Base-by-base conservation (phyloP, 2,888 invertebrate species). In the Caenorhabditis sp. region DNA sequence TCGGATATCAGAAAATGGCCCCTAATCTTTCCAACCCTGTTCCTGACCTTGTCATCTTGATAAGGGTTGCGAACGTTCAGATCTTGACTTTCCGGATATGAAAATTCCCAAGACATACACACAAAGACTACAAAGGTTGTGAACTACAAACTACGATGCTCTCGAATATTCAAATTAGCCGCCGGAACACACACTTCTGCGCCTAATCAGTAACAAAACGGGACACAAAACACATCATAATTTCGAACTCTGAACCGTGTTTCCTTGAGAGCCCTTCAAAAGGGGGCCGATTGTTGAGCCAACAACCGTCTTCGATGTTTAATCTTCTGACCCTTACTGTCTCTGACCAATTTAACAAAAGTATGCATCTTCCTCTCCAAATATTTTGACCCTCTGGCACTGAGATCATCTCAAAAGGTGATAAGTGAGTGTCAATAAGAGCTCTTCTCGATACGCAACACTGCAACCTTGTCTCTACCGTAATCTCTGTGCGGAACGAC, bases 161-260 rank as follows among this genome's bases (percentile, higher is more conserved):
- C 38, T 22, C 8, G 28, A 24, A 58, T n/a, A 70, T 26, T 22
- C 31, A n/a, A 49, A 51, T 8, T 31, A 31, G 8, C n/a, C 19
- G 22, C 41, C 35, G n/a, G 26, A 49, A 59, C n/a, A 22, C 7
- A 24, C 49, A 47, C 3, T 38, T 26, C 19, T 47, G 51, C 41
- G 61, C 12, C 38, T 22, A 54, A 63, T 64, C 63, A 74, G 75
- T 76, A 58, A 38, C 49, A 68, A 26, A 47, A 68, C 49, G 49
- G n/a, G 49, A 68, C 41, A 59, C 76, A 76, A 59, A 76, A 76
- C 68, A 64, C 76, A 76, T 63, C 47, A 26, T 31, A 61, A n/a
- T 70, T 79, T 79, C 79, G 79, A 70, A 79, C 79, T 63, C 70
- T 70, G 79, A 70, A 64, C 79, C 68, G 54, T 41, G 56, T 54